Conservation (phyloP, 2,888 invertebrate genomes). For the Ditula angustiorana region DNA sequence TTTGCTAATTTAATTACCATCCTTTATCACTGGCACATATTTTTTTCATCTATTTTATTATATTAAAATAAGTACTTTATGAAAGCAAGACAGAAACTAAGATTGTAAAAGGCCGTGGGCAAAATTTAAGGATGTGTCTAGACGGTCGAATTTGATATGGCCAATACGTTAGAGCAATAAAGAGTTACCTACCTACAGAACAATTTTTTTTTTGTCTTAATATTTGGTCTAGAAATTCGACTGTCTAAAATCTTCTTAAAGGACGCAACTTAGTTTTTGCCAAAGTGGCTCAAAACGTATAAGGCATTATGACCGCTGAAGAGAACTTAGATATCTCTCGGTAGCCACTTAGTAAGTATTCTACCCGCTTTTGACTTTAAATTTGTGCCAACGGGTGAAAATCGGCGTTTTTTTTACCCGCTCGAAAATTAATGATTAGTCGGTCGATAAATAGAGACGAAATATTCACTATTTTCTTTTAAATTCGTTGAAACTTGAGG, state of each 20-base stretch:
- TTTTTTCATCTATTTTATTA: constrained; percentile 44
- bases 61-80: constrained; percentile 35
- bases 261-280: no score
- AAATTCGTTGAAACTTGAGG: no score
- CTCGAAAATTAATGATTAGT: no score
- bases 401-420: no score
- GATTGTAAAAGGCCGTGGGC: constrained; percentile 19
- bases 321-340: no score
- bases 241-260: neutral
- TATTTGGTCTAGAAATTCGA: neutral
- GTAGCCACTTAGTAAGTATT: no score
- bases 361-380: constrained; percentile 48
- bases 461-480: no score
- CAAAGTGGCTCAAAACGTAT: no score
- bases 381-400: constrained; percentile 69
- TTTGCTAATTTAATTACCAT: constrained; percentile 39
- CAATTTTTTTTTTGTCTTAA: neutral
- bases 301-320: no score
- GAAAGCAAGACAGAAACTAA: neutral
- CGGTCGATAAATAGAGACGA: no score
- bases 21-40: constrained; percentile 61
- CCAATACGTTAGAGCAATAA: no score
- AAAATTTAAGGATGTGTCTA: constrained; percentile 2
- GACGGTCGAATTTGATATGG: neutral
- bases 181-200: no score